Evolutionary conservation across 2,113 vertebrate genomes (phyloP).

Genomic region (Pampusana beccarii): DNA sequence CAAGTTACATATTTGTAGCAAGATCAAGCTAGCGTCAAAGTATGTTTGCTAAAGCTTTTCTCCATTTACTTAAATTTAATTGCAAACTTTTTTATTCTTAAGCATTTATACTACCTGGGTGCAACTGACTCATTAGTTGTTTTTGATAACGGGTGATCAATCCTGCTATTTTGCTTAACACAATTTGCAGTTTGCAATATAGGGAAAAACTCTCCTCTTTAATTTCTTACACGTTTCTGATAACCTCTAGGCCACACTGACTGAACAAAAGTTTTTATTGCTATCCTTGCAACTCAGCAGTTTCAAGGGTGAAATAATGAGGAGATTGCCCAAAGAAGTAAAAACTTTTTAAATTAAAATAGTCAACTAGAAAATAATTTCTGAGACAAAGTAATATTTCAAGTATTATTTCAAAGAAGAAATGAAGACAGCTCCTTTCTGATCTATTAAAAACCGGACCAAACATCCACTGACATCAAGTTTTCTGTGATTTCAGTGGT

Average conservation of each 20-base stretch:
- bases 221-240: constrained; percentile 53
- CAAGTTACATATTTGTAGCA: background rate
- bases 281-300: constrained; percentile 45
- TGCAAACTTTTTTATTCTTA: background rate
- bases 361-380: background rate
- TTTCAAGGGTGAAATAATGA: constrained; percentile 58
- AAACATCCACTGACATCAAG: background rate
- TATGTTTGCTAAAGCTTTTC: background rate
- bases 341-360: background rate
- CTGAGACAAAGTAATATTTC: background rate
- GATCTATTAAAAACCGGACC: background rate
- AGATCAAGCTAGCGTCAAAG: background rate
- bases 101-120: background rate
- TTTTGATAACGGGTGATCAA: constrained; percentile 33
- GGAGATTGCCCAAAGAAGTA: background rate
- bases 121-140: background rate
- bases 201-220: constrained; percentile 34
- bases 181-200: background rate
- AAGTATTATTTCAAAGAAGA: background rate
- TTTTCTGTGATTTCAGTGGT: background rate
- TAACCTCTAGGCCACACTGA: constrained; percentile 60
- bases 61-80: background rate
- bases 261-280: constrained; percentile 56
- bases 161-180: constrained; percentile 3
- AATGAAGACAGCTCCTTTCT: background rate